Evolutionary conservation across 35 echinoderm and acorn worm genomes (phyloP).

Genomic region (Lytechinus variegatus): DNA sequence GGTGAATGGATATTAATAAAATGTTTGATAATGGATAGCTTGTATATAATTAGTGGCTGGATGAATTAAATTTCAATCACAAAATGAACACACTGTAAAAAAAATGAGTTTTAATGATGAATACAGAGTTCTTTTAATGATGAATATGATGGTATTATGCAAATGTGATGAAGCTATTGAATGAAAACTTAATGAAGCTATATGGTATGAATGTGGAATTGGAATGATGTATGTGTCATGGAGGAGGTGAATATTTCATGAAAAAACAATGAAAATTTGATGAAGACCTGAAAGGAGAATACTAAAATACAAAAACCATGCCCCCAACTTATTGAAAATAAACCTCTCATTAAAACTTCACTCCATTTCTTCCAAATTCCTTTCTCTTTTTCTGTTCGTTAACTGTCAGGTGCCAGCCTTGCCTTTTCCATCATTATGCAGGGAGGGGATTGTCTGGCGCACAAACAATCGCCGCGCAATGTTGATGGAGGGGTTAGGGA

Average conservation of each 20-base stretch:
- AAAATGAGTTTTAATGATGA: constrained; percentile 16
- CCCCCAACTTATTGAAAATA: neutral
- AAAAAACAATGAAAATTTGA: neutral
- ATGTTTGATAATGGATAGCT: neutral
- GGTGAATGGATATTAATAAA: neutral
- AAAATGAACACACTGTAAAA: constrained; percentile 6
- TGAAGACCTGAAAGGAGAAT: neutral
- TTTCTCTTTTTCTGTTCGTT: neutral
- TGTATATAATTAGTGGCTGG: neutral
- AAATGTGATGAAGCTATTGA: neutral
- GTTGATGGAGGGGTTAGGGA: constrained; percentile 37
- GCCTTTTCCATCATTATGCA: neutral
- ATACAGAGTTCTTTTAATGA: neutral
- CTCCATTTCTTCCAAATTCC: neutral
- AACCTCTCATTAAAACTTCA: neutral
- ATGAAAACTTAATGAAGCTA: neutral
- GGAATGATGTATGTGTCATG: constrained; percentile 3
- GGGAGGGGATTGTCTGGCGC: neutral
- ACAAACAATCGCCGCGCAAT: neutral
- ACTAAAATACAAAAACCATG: neutral
- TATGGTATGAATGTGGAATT: neutral
- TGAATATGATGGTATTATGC: neutral
- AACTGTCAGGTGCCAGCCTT: neutral
- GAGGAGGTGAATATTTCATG: constrained; percentile 12
- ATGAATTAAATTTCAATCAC: neutral